Evolutionary conservation across 2,797 vertebrate species (phyloP).

Genomic region (Capromys pilorides): DNA sequence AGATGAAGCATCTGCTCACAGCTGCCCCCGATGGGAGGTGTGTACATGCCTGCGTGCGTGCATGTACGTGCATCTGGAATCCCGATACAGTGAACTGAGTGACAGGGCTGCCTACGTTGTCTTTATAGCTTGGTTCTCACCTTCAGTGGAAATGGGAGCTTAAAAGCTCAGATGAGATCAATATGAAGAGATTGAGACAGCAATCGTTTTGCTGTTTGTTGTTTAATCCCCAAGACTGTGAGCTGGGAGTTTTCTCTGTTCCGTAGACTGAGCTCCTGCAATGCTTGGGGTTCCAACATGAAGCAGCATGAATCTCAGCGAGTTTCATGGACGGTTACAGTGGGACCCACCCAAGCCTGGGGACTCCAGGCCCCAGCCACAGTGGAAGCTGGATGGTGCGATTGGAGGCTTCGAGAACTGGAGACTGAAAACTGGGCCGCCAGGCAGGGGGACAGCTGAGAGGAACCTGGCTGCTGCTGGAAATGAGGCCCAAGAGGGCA

Average conservation of each 20-base stretch:
- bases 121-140: background rate
- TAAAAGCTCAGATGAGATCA: background rate
- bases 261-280: background rate
- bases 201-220: background rate
- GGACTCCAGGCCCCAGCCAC: background rate
- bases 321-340: background rate
- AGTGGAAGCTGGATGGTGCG: background rate
- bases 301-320: background rate
- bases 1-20: fast-evolving
- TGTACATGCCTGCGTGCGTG: background rate
- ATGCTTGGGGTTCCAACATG: background rate
- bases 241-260: background rate
- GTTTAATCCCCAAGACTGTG: background rate
- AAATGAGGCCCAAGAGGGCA: background rate
- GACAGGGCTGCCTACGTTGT: background rate
- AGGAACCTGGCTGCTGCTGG: background rate
- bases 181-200: background rate
- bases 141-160: background rate
- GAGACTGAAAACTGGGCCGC: background rate
- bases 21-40: background rate
- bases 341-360: background rate
- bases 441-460: background rate
- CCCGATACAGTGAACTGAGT: background rate
- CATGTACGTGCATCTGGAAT: background rate
- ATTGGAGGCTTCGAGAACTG: background rate